Conservation (phyloP, 2,888 invertebrate genomes). For the Hemicrepidius hirtus region DNA sequence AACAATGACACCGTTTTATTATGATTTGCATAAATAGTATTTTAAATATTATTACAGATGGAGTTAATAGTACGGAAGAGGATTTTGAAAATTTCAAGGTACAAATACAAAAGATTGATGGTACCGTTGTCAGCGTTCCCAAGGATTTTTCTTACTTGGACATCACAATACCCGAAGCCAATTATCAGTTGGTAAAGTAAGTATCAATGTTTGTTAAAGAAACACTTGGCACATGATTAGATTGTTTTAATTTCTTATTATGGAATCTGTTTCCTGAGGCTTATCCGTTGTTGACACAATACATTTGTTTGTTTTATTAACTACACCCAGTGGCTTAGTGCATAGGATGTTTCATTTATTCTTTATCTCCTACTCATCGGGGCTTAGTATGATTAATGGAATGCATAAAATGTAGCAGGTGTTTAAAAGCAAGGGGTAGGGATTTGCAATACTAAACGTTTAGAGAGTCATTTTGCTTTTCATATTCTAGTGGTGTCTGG, state of each 20-base stretch:
- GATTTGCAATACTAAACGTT: not conserved
- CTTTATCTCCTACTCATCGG: not conserved
- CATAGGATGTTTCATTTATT: not conserved
- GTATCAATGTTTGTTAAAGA: constrained; percentile 43
- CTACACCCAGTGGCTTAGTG: not conserved
- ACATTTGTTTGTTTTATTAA: not conserved
- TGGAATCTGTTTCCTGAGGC: not conserved
- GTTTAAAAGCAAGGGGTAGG: not conserved
- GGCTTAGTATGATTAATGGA: constrained; percentile 7
- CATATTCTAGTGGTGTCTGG: too few species aligned
- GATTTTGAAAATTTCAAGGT: constrained; percentile 64
- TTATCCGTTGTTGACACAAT: not conserved
- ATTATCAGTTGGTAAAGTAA: constrained; percentile 66
- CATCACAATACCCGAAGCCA: constrained; percentile 67
- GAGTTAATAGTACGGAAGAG: constrained; percentile 57
- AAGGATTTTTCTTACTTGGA: constrained; percentile 65
- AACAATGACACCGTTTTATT: too few species aligned
- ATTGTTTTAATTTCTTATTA: not conserved
- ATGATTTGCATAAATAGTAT: too few species aligned
- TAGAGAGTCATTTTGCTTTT: not conserved
- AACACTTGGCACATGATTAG: not conserved
- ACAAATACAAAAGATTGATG: constrained; percentile 68
- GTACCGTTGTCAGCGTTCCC: constrained; percentile 64
- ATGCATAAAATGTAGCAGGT: not conserved
- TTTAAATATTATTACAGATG: constrained; percentile 58